Percentiles rank a stretch among this genome's conserved stretches.
Conservation (phyloP, 2,113 vertebrate species). For the Petrocephalus zakoni region DNA sequence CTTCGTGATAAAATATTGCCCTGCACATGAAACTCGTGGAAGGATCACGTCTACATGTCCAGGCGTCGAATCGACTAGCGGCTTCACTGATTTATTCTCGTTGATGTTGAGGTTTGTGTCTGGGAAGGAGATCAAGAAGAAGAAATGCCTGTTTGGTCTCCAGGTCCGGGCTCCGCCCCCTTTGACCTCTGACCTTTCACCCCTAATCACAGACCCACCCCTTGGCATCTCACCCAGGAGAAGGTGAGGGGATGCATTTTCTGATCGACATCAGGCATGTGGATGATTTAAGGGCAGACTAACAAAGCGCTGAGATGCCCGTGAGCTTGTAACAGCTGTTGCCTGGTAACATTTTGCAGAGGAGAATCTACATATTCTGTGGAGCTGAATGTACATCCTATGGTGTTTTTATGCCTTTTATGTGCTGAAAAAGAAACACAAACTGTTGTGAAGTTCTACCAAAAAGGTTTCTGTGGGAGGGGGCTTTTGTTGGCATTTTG, state of each 20-base stretch:
- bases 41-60: not conserved
- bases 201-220: slow-evolving; percentile 64
- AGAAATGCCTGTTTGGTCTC: slow-evolving; percentile 87
- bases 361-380: not conserved
- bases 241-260: slow-evolving; percentile 51
- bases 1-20: not conserved
- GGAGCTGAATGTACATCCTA: not conserved
- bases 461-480: not conserved
- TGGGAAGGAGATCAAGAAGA: slow-evolving; percentile 91
- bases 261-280: not conserved
- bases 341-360: not conserved
- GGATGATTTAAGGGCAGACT: not conserved
- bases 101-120: slow-evolving; percentile 73
- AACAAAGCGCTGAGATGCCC: not conserved
- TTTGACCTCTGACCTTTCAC: slow-evolving; percentile 60
- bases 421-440: not conserved
- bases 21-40: not conserved
- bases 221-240: slow-evolving; percentile 61
- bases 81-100: not conserved
- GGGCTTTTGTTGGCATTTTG: not conserved
- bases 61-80: not conserved
- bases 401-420: not conserved
- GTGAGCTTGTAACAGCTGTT: not conserved
- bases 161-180: slow-evolving; percentile 80
- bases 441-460: not conserved